Evolutionary conservation across 2,113 vertebrate genomes (phyloP).

Genomic region (Clarias magur): DNA sequence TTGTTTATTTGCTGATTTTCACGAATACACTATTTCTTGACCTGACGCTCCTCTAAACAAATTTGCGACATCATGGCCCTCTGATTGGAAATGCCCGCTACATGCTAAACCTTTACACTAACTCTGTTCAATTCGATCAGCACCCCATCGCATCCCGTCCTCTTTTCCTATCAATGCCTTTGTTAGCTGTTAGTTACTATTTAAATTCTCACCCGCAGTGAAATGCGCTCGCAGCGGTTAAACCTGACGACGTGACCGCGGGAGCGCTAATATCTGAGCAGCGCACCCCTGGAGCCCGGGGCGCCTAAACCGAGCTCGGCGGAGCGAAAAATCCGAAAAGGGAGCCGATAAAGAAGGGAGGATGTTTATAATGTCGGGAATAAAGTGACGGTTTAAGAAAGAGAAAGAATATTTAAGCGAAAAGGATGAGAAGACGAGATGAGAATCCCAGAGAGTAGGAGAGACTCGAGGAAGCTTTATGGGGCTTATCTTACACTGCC

Average conservation of each 20-base stretch:
- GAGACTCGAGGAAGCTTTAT: not conserved
- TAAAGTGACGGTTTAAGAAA: not conserved
- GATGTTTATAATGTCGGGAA: not conserved
- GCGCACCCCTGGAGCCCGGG: not conserved
- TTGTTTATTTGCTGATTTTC: too few species aligned
- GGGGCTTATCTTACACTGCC: conserved; percentile 13
- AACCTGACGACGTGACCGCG: not conserved
- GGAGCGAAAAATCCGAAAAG: not conserved
- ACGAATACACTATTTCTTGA: too few species aligned
- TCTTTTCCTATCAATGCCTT: not conserved
- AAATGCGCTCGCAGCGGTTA: not conserved
- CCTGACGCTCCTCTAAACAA: too few species aligned
- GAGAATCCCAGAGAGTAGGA: not conserved
- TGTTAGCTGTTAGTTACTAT: not conserved
- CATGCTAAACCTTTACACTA: too few species aligned
- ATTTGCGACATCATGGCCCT: too few species aligned
- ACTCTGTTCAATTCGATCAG: too few species aligned
- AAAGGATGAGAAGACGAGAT: not conserved
- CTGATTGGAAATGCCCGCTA: not conserved
- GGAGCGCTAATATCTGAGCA: conserved; percentile 3
- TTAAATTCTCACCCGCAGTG: not conserved
- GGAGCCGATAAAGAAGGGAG: conserved; percentile 9
- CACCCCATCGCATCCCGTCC: not conserved
- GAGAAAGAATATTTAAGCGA: not conserved
- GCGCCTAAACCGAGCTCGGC: not conserved